phyloP scores from a whole-genome alignment of 2,797 vertebrate genomes.

The Etheostoma perlongum region DNA sequence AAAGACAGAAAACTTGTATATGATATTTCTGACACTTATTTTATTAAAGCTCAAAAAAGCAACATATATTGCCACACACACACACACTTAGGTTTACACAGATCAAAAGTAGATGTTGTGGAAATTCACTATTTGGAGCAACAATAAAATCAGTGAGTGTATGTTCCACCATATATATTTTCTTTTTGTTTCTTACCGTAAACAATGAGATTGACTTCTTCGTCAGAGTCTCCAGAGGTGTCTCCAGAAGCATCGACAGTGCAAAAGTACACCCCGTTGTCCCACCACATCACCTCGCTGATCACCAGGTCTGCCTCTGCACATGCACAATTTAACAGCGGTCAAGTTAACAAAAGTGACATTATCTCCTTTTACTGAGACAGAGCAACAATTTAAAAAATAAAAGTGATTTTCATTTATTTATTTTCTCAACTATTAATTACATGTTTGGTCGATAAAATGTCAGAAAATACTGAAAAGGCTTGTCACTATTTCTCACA shows the following conservation, averaged over 20 bases:
- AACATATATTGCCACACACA: neutral
- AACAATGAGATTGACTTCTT: constrained; percentile 94
- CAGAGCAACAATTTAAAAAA: neutral
- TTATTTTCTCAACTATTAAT: neutral
- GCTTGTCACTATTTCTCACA: neutral
- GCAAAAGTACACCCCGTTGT: constrained; percentile 94
- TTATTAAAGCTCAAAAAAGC: neutral
- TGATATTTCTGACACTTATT: neutral
- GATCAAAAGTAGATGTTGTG: neutral
- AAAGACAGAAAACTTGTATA: neutral
- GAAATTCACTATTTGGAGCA: neutral
- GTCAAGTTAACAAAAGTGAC: neutral
- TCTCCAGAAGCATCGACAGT: constrained; percentile 92
- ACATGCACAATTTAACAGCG: constrained; percentile 28
- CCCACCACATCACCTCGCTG: constrained; percentile 98
- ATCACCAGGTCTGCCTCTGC: constrained; percentile 94
- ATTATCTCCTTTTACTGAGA: neutral
- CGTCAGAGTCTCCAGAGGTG: constrained; percentile 89
- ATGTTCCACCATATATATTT: neutral
- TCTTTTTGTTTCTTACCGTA: constrained; percentile 86
- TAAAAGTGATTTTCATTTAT: neutral
- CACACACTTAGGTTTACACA: neutral
- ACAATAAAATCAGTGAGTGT: neutral
- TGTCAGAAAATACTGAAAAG: neutral
- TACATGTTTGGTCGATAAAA: neutral